These are phyloP conservation scores for Drosophila diplacantha DNA, from an alignment of 2,888 invertebrate genomes.

Conservation along the genomic window DNA sequence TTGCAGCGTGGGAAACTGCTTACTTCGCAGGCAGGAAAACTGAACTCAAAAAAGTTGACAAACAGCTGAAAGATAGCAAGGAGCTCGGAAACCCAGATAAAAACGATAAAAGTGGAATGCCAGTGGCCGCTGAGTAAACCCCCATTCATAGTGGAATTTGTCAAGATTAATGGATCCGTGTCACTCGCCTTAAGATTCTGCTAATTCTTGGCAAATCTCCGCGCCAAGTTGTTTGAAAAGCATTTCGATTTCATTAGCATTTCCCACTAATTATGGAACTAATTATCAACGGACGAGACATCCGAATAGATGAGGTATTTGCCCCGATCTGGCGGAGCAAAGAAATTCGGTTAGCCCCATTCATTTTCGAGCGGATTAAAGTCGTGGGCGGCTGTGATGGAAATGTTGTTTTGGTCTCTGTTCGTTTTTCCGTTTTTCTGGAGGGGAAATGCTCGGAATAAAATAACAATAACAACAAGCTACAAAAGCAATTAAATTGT, in stretches of 20 bases:
- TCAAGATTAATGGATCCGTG: constrained; percentile 37
- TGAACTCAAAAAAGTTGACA: constrained; percentile 20
- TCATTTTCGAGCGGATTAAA: constrained; percentile 58
- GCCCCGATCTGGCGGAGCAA: constrained; percentile 48
- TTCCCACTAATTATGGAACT: constrained; percentile 59
- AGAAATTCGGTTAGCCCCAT: constrained; percentile 48
- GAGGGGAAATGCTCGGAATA: constrained; percentile 28
- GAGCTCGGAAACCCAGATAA: constrained; percentile 14
- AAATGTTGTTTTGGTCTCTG: constrained; percentile 32
- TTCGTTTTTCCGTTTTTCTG: constrained; percentile 11
- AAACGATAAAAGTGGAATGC: constrained; percentile 18
- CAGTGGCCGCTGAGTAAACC: constrained; percentile 7
- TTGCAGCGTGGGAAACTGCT: constrained; percentile 66
- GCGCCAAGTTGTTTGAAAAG: constrained; percentile 16
- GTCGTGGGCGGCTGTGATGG: constrained; percentile 53
- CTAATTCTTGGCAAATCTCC: constrained; percentile 38
- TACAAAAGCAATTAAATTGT: constrained; percentile 37
- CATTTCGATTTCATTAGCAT: constrained; percentile 52
- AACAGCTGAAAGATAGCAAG: constrained; percentile 19
- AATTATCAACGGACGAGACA: constrained; percentile 47
- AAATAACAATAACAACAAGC: constrained; percentile 22
- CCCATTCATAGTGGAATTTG: not conserved
- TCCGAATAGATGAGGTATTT: constrained; percentile 49
- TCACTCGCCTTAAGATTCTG: constrained; percentile 45
- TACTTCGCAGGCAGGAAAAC: constrained; percentile 30